Percentiles rank a stretch among this genome's conserved stretches.
These are phyloP conservation scores for Helicoverpa armigera DNA, from an alignment of 1,140 invertebrate species.

Conservation along the genomic window DNA sequence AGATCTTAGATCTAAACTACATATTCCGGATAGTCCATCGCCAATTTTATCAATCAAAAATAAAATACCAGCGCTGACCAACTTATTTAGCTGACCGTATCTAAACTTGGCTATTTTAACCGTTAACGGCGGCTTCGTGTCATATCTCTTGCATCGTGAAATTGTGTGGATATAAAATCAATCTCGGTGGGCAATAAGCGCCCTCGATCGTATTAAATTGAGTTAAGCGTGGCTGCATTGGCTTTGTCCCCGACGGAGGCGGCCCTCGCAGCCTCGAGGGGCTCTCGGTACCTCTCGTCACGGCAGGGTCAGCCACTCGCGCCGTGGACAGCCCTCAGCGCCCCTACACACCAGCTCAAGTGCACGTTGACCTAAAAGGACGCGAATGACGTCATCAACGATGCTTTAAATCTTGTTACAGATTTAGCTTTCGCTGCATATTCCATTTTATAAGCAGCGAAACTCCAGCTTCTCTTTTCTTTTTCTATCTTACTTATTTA, in stretches of 20 bases:
- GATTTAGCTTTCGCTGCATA: constrained; percentile 36
- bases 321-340: constrained; percentile 48
- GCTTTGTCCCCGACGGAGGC: constrained; percentile 55
- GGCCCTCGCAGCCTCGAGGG: constrained; percentile 46
- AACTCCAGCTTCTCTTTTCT: no score
- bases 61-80: no score
- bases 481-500: no score
- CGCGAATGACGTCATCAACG: constrained; percentile 57
- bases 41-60: no score
- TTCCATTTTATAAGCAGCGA: background rate
- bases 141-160: constrained; percentile 28
- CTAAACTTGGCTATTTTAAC: background rate
- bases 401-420: constrained; percentile 33
- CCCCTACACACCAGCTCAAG: constrained; percentile 49
- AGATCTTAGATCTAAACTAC: no score
- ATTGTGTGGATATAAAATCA: constrained; percentile 27
- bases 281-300: constrained; percentile 48
- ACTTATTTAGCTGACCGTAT: no score
- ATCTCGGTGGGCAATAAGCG: constrained; percentile 45
- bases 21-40: no score
- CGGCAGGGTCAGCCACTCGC: constrained; percentile 52
- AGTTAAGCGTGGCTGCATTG: constrained; percentile 56
- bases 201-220: constrained; percentile 55
- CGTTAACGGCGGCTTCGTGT: background rate
- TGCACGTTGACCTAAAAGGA: constrained; percentile 61